Base-by-base conservation (phyloP, 1,140 invertebrate genomes). In the Pollicipes pollicipes region DNA sequence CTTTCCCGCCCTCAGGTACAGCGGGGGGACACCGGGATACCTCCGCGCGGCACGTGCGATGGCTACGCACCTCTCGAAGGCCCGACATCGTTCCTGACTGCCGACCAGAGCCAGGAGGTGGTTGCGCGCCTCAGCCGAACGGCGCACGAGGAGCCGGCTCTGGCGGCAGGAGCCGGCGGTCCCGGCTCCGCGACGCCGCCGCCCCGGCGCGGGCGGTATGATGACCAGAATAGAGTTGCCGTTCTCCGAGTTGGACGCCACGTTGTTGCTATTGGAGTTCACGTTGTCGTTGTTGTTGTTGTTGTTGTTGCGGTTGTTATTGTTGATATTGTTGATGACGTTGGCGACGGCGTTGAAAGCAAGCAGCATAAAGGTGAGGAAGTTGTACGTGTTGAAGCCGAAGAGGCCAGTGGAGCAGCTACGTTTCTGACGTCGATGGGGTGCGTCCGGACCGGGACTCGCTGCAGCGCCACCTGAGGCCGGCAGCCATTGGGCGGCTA, bases 261-360 rank as follows among this genome's bases (percentile, higher is more conserved):
- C 69, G 16, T 69, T 68, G n/a, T 74, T 70, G 35, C 71, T 71
- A 69, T 74, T 72, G 35, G 69, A 31, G 31, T 70, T 74, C 28
- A 74, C 63, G 35, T 58, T 73, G 73, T 74, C 73, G 45, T 73
- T 70, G 17, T 74, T 70, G 70, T 72, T 74, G 72, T 69, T 70
- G 69, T 73, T 73, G 72, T 74, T 74, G 58, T 74, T 74, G 67
- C 71, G 71, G 68, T 74, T 74, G 72, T 73, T 74, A 64, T 74
- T 74, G 70, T 74, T 74, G 66, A 74, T 68, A 72, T 74, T 74
- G 72, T 74, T 74, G 69, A 72, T 37, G 21, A 70, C 72, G 69
- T 71, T 74, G 31, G 72, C 70, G 29, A 74, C 73, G 13, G 69
- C 72, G 69, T 74, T 74, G 72, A 74, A 72, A 27, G 72, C 63